phyloP scores from a whole-genome alignment of 2,113 vertebrate genomes.

The Xyliphius kryptos region DNA sequence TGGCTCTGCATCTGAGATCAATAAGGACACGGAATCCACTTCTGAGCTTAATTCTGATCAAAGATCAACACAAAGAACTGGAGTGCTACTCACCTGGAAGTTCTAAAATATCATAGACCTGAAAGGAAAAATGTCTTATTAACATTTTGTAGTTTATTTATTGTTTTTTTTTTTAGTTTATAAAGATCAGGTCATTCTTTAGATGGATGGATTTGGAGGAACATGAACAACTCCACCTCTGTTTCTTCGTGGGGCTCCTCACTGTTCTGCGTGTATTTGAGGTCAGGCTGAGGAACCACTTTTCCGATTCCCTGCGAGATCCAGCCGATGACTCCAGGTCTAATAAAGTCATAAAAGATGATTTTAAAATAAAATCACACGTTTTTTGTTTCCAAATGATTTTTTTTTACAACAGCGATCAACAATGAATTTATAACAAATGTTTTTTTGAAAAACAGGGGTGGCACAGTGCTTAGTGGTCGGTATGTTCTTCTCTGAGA shows the following conservation, averaged over 20 bases:
- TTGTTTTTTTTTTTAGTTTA: not conserved
- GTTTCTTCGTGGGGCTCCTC: conserved; percentile 46
- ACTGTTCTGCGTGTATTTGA: conserved; percentile 37
- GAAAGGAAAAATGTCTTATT: not conserved
- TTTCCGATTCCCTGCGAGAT: conserved; percentile 75
- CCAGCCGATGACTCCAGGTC: conserved; percentile 72
- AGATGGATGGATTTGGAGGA: not conserved
- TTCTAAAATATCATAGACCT: conserved; percentile 51
- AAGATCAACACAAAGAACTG: not conserved
- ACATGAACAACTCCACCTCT: conserved; percentile 43
- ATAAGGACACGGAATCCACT: not conserved
- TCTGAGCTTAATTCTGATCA: not conserved
- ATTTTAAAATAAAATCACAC: too few species aligned
- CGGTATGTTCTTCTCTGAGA: too few species aligned
- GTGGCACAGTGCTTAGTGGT: too few species aligned
- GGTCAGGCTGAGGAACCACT: conserved; percentile 76
- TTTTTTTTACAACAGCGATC: too few species aligned
- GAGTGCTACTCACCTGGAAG: conserved; percentile 55
- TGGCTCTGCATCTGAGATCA: conserved; percentile 55
- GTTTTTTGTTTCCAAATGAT: too few species aligned
- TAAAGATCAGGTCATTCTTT: not conserved
- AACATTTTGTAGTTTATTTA: not conserved
- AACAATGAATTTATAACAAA: too few species aligned
- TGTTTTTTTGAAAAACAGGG: too few species aligned
- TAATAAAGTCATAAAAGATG: conserved; percentile 28